Percentiles rank a stretch among this genome's conserved stretches.
Evolutionary conservation across 92 coral and sea anemone species (phyloP).

Genomic region (Siderastrea siderea): DNA sequence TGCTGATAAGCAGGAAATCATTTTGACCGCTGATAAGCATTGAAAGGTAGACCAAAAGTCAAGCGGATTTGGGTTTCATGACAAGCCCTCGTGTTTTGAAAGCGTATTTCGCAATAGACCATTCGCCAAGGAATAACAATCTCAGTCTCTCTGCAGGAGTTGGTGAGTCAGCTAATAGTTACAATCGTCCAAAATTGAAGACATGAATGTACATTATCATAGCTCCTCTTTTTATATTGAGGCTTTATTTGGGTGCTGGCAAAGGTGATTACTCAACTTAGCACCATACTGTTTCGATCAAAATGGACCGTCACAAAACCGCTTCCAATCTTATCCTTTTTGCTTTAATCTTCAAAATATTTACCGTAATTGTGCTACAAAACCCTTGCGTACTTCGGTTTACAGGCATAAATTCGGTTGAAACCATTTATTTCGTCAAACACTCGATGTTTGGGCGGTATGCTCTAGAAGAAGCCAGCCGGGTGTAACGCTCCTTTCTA

Average conservation of each 20-base stretch:
- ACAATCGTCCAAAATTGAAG: not conserved
- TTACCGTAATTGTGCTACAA: not conserved
- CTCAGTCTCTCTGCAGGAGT: not conserved
- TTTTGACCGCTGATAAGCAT: not conserved
- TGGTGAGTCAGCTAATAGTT: constrained; percentile 17
- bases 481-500: too few species aligned
- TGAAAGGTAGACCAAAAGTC: not conserved
- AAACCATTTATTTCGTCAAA: too few species aligned
- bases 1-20: not conserved
- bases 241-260: not conserved
- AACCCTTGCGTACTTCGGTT: too few species aligned
- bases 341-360: not conserved
- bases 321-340: not conserved
- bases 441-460: too few species aligned
- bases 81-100: not conserved
- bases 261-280: not conserved
- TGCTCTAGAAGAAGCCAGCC: too few species aligned
- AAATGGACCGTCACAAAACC: not conserved
- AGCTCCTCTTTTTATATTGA: not conserved
- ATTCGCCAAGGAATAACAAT: not conserved
- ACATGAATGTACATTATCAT: not conserved
- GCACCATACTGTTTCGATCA: not conserved
- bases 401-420: too few species aligned
- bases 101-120: not conserved
- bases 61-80: constrained; percentile 1